Evolutionary conservation across 2,888 invertebrate genomes (phyloP), one percentile per base, ranked within the genome.

Genomic region (Eudasyphora cyanicolor): DNA sequence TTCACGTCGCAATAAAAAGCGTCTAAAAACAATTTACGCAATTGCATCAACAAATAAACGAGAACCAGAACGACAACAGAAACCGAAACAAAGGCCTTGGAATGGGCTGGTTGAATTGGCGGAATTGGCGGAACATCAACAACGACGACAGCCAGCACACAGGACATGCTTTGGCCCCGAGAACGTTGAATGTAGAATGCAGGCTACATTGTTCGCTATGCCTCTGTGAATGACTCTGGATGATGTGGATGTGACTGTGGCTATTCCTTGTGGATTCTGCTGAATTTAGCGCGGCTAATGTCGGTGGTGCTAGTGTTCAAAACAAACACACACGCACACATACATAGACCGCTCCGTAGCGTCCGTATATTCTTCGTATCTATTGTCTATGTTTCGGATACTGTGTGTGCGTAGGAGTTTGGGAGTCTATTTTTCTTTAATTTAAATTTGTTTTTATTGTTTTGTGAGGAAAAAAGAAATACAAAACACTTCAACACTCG

Each of bases 371-470:
- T 35, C 49, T 27, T n/a, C n/a, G n/a, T n/a, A n/a, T n/a, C n/a
- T 8, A 57, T 27, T 57, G 24, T 57, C 57, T 24, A 27, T 57
- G 24, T 29, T n/a, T 27, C 60, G 6, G n/a, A 29, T 17, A n/a
- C 27, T 27, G 14, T 60, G 67, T 14, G 57, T 70, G 67, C 35
- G 60, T 74, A 60, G 71, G 69, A 75, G 77, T 76, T 71, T 70
- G 79, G 67, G 73, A 74, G 38, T 21, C 24, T 86, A 85, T 87
- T 87, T 85, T 85, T 84, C 86, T 87, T 86, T 86, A 87, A 87
- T 86, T 86, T 86, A 82, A 85, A 86, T 85, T 87, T 86, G 81
- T 83, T 82, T 82, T 84, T 82, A 75, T 84, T 80, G 78, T 82
- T 82, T 75, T 67, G 45, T 70, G 64, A 62, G 57, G 29, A 17